Evolutionary conservation across 1,140 invertebrate species (phyloP).

Genomic region (Berghia stephanieae): DNA sequence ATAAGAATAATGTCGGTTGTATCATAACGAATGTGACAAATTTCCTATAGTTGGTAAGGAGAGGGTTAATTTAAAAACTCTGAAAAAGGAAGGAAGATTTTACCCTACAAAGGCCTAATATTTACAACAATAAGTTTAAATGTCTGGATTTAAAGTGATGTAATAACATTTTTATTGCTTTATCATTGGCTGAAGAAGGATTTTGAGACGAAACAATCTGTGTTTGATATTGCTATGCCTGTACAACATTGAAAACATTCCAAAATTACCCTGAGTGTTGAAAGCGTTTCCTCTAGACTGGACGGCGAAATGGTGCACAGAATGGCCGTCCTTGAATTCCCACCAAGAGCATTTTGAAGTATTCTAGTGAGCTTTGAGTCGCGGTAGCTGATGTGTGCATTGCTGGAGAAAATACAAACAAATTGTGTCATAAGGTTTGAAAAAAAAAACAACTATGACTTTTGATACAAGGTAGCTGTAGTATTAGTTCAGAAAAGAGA

Average conservation of each 20-base stretch:
- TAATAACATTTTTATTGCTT: neutral
- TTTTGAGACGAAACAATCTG: neutral
- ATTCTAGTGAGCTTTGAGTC: slow-evolving; percentile 74
- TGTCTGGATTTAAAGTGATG: neutral
- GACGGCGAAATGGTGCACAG: slow-evolving; percentile 73
- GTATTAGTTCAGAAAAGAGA: no score
- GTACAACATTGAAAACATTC: no score
- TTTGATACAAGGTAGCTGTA: no score
- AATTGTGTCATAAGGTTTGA: no score
- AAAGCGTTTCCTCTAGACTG: slow-evolving; percentile 73
- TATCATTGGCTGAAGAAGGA: neutral
- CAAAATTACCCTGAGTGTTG: slow-evolving; percentile 68
- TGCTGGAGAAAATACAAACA: slow-evolving; percentile 40
- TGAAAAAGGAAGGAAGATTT: neutral
- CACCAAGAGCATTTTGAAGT: slow-evolving; percentile 74
- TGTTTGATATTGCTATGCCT: neutral
- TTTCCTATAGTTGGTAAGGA: no score
- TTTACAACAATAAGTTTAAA: neutral
- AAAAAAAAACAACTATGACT: no score
- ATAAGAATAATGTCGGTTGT: no score
- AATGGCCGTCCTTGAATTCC: slow-evolving; percentile 75
- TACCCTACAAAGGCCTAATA: neutral
- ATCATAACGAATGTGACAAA: no score
- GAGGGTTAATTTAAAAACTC: no score
- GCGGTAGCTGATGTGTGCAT: slow-evolving; percentile 66